Evolutionary conservation across 2,113 vertebrate species (phyloP).

Genomic region (Sinocyclocheilus anophthalmus): DNA sequence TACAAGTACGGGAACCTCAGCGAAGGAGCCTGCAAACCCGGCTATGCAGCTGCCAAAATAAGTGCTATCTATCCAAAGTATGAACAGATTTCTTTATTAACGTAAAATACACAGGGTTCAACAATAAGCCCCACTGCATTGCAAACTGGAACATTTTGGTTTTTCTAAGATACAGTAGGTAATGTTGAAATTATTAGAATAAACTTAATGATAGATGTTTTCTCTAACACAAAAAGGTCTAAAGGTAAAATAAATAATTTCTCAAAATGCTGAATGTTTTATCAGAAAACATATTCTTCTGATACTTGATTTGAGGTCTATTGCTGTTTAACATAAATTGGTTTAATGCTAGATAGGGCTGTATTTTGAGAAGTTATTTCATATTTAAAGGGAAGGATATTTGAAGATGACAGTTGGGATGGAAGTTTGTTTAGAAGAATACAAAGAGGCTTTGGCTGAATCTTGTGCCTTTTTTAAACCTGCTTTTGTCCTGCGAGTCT

Average conservation of each 20-base stretch:
- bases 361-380: neutral
- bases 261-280: neutral
- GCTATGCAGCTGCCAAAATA: conserved; percentile 93
- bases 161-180: neutral
- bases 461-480: neutral
- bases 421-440: neutral
- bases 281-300: neutral
- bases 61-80: conserved; percentile 94
- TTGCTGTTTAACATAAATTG: neutral
- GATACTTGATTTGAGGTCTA: neutral
- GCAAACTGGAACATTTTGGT: neutral
- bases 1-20: conserved; percentile 93
- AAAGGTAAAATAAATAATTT: neutral
- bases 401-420: conserved; percentile 15
- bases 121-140: neutral
- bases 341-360: neutral
- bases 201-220: neutral
- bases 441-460: conserved; percentile 18
- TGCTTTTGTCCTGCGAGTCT: conserved; percentile 3
- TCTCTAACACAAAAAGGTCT: neutral
- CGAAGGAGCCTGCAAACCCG: conserved; percentile 88
- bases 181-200: neutral
- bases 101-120: neutral
- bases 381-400: conserved; percentile 13
- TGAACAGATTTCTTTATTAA: conserved; percentile 61